Evolutionary conservation across 2,113 vertebrate genomes (phyloP).

Genomic region (Siniperca knerii): DNA sequence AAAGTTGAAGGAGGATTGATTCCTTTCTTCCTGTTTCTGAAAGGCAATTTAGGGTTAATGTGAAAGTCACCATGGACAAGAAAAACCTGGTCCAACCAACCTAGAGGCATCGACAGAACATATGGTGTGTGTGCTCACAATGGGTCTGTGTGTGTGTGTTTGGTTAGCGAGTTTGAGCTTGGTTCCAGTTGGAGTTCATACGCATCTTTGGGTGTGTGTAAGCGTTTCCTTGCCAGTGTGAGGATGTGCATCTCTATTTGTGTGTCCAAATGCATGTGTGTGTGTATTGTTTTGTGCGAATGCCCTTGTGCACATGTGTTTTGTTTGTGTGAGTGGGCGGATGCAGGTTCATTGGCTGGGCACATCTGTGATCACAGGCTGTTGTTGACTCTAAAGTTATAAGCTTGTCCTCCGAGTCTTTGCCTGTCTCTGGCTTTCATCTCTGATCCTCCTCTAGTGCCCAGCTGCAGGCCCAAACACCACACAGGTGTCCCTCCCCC

Average conservation of each 20-base stretch:
- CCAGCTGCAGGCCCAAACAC: constrained; percentile 49
- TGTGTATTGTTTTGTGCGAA: constrained; percentile 10
- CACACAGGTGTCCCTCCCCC: constrained; percentile 45
- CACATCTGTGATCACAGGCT: constrained; percentile 69
- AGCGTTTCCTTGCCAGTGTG: background rate
- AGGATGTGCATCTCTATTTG: background rate
- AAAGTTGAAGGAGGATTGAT: background rate
- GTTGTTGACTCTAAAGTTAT: constrained; percentile 57
- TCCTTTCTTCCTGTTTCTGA: background rate
- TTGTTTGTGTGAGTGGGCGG: constrained; percentile 35
- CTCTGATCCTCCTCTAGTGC: constrained; percentile 44
- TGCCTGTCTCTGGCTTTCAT: constrained; percentile 63
- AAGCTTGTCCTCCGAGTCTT: constrained; percentile 36
- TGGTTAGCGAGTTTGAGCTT: background rate
- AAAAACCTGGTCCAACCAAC: constrained; percentile 13
- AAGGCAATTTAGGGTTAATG: constrained; percentile 3
- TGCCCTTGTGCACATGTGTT: constrained; percentile 29
- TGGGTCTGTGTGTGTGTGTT: background rate
- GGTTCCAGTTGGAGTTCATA: constrained; percentile 24
- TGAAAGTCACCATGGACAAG: background rate
- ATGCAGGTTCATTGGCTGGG: constrained; percentile 47
- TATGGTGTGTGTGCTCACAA: constrained; percentile 21
- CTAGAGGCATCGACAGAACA: constrained; percentile 15
- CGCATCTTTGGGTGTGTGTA: constrained; percentile 27
- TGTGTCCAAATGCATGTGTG: background rate